Evolutionary conservation across 2,797 vertebrate genomes (phyloP).

Genomic region (Neomorphus geoffroyi): DNA sequence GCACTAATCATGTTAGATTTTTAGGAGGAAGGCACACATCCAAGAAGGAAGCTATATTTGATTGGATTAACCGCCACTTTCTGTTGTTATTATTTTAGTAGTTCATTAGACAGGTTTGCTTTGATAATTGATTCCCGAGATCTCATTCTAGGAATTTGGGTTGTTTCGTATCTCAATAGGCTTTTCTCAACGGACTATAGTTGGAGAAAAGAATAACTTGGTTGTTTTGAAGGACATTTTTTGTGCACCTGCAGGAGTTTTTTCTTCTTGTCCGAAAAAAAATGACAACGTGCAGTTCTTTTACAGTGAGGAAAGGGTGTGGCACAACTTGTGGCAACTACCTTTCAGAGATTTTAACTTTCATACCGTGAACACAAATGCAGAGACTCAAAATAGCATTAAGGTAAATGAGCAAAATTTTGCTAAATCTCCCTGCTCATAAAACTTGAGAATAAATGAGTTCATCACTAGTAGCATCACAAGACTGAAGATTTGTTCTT

Average conservation of each 20-base stretch:
- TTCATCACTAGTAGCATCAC: neutral
- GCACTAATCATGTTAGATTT: neutral
- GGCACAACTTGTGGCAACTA: neutral
- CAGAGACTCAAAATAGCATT: neutral
- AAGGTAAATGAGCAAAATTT: slow-evolving; percentile 31
- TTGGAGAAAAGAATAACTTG: neutral
- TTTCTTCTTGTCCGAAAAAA: neutral
- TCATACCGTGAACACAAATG: neutral
- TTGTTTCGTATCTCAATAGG: neutral
- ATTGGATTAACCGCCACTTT: neutral
- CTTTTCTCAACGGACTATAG: neutral
- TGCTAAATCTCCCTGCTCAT: neutral
- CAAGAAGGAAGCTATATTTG: neutral
- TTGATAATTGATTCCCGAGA: neutral
- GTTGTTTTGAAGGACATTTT: neutral
- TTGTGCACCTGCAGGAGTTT: neutral
- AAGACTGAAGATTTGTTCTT: neutral
- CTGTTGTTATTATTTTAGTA: neutral
- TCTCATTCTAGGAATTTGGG: neutral
- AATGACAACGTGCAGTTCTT: neutral
- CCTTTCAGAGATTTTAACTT: neutral
- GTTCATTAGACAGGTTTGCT: neutral
- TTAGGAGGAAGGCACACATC: neutral
- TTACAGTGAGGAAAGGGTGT: neutral
- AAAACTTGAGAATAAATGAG: neutral